Evolutionary conservation across 2,888 invertebrate species (phyloP), one percentile per base, ranked within the genome.

Genomic region (Tinea semifulvella): DNA sequence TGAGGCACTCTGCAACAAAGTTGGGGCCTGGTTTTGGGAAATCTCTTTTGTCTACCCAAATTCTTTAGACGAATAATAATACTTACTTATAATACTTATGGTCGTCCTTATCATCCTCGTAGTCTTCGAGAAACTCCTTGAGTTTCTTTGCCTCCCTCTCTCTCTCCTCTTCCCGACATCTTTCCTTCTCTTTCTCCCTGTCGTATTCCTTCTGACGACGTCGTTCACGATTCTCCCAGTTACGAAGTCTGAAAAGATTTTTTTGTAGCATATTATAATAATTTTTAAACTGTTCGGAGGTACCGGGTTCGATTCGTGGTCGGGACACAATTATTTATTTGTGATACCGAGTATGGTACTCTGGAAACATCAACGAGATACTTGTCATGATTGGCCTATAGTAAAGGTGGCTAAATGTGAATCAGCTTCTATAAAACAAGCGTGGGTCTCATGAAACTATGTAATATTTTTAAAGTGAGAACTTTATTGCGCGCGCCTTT

Each of bases 71-170:
- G n/a, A 13, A 11, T 14, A 31, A 13, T 2, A 2, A 4, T 31
- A 61, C 81, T 68, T 61, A 88, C 88, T 94, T 96, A 83, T 98
- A 99, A 80, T 94, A 99, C 80, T 98, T 98, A 42, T 91, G 86
- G 68, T 99, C 99, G 70, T 98, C 97, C 44, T 96, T 84, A 71
- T 98, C 97, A 70, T 99, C 99, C 63, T 98, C 98, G 64, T 99
- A 99, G 71, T 99, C 98, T 77, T 99, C 99, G 2, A 99, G 85
- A 73, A 99, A 99, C 81, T 98, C 96, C 71, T 96, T 96, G 45
- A 99, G 84, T 35, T 94, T 85, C 74, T 94, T 93, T 1, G 96
- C 97, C 74, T 99, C 98, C 47, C 90, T 87, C 67, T 92, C 90
- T 47, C 94, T 84, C 65, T 96, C 96, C 59, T 92, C 91, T 59